Evolutionary conservation across 2,113 vertebrate species (phyloP).

Genomic region (Charina bottae): DNA sequence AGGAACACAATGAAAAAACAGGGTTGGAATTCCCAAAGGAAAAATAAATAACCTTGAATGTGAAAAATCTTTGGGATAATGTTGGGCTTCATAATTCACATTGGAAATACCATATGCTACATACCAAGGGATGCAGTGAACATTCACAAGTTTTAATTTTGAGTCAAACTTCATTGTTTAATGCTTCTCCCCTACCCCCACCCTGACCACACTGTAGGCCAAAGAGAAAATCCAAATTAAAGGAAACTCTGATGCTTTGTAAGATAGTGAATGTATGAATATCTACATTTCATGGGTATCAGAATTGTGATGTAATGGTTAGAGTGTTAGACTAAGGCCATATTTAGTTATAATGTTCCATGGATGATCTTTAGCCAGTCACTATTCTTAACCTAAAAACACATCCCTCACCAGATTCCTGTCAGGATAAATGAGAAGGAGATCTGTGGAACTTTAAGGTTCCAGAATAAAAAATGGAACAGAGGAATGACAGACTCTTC

Average conservation of each 20-base stretch:
- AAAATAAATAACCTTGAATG: slow-evolving; percentile 58
- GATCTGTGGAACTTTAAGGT: background rate
- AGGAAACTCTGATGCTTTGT: background rate
- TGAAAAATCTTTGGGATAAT: slow-evolving; percentile 50
- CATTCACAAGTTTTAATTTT: background rate
- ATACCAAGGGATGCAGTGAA: slow-evolving; percentile 12
- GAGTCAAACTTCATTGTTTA: background rate
- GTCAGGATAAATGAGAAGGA: background rate
- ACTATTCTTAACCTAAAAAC: background rate
- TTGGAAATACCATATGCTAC: slow-evolving; percentile 35
- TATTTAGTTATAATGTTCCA: too few species aligned
- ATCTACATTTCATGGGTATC: background rate
- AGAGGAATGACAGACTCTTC: background rate
- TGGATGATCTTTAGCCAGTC: background rate
- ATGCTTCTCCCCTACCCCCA: background rate
- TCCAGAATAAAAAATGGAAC: background rate
- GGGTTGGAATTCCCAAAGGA: slow-evolving; percentile 40
- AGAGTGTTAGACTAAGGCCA: background rate
- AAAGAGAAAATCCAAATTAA: background rate
- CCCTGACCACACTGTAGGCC: too few species aligned
- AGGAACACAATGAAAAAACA: slow-evolving; percentile 57
- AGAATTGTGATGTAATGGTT: background rate
- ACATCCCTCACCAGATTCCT: background rate
- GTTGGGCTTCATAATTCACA: slow-evolving; percentile 44
- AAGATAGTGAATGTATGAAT: background rate